phyloP scores from a whole-genome alignment of 2,888 invertebrate species.

The Mesochorus sp. region DNA sequence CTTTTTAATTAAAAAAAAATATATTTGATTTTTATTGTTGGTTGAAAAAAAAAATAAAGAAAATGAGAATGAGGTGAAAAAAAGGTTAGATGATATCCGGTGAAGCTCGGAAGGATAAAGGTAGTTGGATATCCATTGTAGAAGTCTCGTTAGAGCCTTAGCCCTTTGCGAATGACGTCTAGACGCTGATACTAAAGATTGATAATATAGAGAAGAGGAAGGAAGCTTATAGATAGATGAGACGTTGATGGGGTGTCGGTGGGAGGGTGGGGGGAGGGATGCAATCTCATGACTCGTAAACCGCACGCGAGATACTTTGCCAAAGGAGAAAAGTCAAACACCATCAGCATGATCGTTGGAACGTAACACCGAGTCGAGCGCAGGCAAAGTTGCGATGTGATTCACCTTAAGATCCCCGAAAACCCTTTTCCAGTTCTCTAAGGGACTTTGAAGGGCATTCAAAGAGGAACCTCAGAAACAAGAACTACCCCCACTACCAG shows the following conservation, averaged over 20 bases:
- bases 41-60: not conserved
- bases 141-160: slow-evolving; percentile 44
- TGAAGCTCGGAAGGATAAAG: slow-evolving; percentile 34
- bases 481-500: too few species aligned
- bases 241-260: slow-evolving; percentile 10
- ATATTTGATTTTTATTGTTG: too few species aligned
- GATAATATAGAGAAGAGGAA: not conserved
- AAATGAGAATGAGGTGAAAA: slow-evolving; percentile 27
- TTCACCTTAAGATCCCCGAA: too few species aligned
- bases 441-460: too few species aligned
- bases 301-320: slow-evolving; percentile 26
- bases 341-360: too few species aligned
- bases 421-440: too few species aligned
- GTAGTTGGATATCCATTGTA: too few species aligned
- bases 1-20: too few species aligned
- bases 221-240: not conserved
- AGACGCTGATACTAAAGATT: slow-evolving; percentile 25
- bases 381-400: too few species aligned
- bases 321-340: slow-evolving; percentile 59
- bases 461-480: too few species aligned
- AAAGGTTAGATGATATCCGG: slow-evolving; percentile 7
- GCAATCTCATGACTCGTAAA: slow-evolving; percentile 1
- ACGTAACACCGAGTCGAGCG: too few species aligned
- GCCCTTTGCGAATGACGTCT: slow-evolving; percentile 24
- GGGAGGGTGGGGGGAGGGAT: too few species aligned